Evolutionary conservation across 92 coral and sea anemone species (phyloP).

Genomic region (Parazoanthus atlanticus): DNA sequence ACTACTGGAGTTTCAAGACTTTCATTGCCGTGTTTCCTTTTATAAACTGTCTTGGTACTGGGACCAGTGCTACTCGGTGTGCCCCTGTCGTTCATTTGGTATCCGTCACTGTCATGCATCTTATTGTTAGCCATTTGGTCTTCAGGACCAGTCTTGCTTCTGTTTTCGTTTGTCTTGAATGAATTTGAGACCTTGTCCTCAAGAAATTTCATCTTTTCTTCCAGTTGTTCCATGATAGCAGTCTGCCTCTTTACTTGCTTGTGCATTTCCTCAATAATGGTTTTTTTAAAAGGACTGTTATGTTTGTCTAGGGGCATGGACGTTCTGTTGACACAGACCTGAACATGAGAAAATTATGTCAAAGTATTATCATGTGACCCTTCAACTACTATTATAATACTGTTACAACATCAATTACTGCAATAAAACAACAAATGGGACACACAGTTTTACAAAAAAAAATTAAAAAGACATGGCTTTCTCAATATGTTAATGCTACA

Average conservation of each 20-base stretch:
- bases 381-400: background rate
- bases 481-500: background rate
- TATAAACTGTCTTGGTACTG: background rate
- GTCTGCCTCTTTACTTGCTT: constrained; percentile 10
- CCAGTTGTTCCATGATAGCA: constrained; percentile 12
- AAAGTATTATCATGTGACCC: background rate
- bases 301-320: background rate
- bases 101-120: background rate
- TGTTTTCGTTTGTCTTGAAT: background rate
- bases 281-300: background rate
- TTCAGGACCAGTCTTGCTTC: background rate
- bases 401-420: too few species aligned
- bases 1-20: background rate
- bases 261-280: constrained; percentile 2
- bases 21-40: background rate
- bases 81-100: background rate
- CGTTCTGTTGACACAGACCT: background rate
- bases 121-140: background rate
- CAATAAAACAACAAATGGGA: too few species aligned
- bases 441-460: too few species aligned
- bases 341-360: background rate
- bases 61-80: background rate
- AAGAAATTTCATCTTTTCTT: background rate
- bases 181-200: background rate
- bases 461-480: too few species aligned